Evolutionary conservation across 2,797 vertebrate genomes (phyloP), one percentile per base, ranked within the genome.

Genomic region (Strix occidentalis): DNA sequence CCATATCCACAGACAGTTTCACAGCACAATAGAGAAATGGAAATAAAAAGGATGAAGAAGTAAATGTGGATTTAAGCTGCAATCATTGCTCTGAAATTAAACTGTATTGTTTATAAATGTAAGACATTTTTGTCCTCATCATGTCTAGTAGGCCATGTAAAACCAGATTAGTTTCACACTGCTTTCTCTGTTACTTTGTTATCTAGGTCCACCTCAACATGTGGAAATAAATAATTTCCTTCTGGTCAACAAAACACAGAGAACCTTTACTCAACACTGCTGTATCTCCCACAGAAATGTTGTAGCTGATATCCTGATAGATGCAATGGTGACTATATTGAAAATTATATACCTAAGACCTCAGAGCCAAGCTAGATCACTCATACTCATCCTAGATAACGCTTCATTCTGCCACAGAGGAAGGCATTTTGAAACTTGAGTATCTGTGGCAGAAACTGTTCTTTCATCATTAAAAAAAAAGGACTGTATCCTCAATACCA

Each of bases 101-200:
- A 94, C 68, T 41, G 46, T 78, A 95, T 88, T 95, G 84, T 96
- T 97, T 96, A 95, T 87, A 95, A 96, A 95, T 56, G 82, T 95
- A 97, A 86, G 76, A 97, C 65, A 93, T 92, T 92, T 71, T 95
- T 96, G 95, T 97, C 96, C 96, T 97, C 81, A 92, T 96, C 84
- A 64, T 41, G 95, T 97, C 87, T 96, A 97, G 83, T n/a, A 98
- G 98, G 98, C 98, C 98, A 98, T 98, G 98, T 98, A 98, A 98
- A 98, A 98, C 98, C 98, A 97, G 96, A 87, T 96, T 95, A 98
- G 98, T 98, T 97, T 98, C 98, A 98, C 98, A 98, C 98, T 96
- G 97, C 97, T 97, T 96, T 97, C 78, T 74, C 45, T 87, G 46
- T 91, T 69, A 69, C 76, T 96, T 95, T 82, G 37, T 83, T 94